Evolutionary conservation across 2,113 vertebrate species (phyloP), one percentile per base, ranked within the genome.

Genomic region (Hemibagrus wyckioides): DNA sequence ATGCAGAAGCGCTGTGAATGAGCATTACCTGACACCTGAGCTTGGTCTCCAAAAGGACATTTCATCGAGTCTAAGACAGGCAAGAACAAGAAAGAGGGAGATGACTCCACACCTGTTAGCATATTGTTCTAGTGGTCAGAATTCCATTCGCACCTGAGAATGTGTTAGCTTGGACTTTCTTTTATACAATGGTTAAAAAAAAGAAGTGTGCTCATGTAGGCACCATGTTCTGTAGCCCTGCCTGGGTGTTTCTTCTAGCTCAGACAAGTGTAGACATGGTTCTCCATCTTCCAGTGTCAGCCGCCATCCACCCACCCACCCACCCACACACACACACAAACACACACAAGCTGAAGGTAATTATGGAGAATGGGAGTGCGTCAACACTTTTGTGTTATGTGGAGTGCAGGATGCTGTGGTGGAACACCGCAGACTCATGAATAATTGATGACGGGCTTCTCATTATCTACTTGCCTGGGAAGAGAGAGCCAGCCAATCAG

Each of bases 361-460:
- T 83, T 86, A 82, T 76, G 50, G 63, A 63, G 54, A 36, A 56
- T 23, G n/a, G 44, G 67, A 86, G 63, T 80, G 28, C 54, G 50
- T 52, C 61, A n/a, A 79, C n/a, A 17, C 54, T 56, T 86, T 80
- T 82, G 67, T 82, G 71, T 73, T 44, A 65, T 85, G 76, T 69
- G 63, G 44, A 67, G 71, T 76, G 63, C n/a, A 52, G 63, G 65
- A 50, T 5, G 7, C 28, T 73, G 41, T 3, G 41, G 36, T 76
- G 57, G 61, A 79, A 36, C 52, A 4, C 36, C 30, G 83, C 75
- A 85, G 59, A 86, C 67, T 90, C 85, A 76, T 91, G 85, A 88
- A 89, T 89, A 88, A 90, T 90, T 86, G 83, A 91, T 79, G 33
- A n/a, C 39, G 19, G 65, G 48, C 28, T 48, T 89, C 89, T 90